These are phyloP conservation scores for Eublepharis macularius DNA, from an alignment of 2,113 vertebrate genomes.

Conservation along the genomic window DNA sequence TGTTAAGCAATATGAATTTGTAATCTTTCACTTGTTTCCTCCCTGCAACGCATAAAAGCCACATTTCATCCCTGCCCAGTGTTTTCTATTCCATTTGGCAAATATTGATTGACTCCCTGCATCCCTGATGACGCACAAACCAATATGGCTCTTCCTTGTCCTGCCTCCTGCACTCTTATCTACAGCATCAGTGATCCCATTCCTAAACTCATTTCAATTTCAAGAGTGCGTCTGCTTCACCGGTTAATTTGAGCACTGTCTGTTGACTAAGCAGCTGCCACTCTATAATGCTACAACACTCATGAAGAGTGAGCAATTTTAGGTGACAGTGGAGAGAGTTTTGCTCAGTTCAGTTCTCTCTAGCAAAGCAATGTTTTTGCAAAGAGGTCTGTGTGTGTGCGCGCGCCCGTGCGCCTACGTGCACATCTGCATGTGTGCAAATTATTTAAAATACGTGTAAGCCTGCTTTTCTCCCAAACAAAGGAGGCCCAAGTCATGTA, in stretches of 20 bases:
- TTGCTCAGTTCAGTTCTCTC: background rate
- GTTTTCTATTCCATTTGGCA: constrained; percentile 3
- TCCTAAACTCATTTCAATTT: constrained; percentile 17
- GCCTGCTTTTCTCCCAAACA: too few species aligned
- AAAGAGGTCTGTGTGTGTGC: background rate
- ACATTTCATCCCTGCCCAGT: background rate
- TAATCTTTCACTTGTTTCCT: background rate
- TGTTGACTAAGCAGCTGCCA: constrained; percentile 23
- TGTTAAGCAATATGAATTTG: background rate
- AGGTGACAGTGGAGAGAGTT: background rate
- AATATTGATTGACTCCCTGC: background rate
- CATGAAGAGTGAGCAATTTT: constrained; percentile 34
- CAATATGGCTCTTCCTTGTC: background rate
- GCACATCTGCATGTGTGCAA: background rate
- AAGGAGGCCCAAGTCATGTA: too few species aligned
- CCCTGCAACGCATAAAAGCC: background rate
- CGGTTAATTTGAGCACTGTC: background rate
- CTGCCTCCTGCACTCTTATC: background rate
- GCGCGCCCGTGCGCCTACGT: too few species aligned
- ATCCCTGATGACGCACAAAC: background rate
- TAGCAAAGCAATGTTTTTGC: background rate
- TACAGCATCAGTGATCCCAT: background rate
- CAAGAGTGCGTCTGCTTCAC: background rate
- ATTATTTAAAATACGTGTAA: too few species aligned
- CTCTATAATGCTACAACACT: constrained; percentile 16